Percentiles rank a stretch among this genome's conserved stretches.
phyloP scores from a whole-genome alignment of 2,113 vertebrate species.

The Pelodiscus sinensis region DNA sequence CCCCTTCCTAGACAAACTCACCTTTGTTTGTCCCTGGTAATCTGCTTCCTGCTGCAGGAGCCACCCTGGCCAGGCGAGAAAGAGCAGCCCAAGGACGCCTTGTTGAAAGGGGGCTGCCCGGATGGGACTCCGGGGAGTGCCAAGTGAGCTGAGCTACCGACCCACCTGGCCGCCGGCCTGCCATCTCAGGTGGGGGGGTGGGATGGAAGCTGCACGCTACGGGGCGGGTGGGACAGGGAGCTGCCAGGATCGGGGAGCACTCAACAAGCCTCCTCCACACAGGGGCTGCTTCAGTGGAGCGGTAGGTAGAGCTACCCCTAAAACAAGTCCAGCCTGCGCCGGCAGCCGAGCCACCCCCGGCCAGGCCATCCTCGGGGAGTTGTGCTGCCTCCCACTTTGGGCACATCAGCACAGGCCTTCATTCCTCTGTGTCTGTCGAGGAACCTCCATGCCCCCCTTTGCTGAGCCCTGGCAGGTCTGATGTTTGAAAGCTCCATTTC shows the following conservation, averaged over 20 bases:
- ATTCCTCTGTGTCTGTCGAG: fast-evolving
- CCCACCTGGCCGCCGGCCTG: fast-evolving
- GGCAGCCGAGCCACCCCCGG: neutral
- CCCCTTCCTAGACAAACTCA: constrained; percentile 35
- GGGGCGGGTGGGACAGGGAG: fast-evolving
- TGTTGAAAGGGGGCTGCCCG: neutral
- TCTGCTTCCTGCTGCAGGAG: constrained; percentile 44
- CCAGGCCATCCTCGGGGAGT: neutral
- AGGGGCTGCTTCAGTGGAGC: too few species aligned
- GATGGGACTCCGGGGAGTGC: neutral
- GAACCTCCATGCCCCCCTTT: neutral
- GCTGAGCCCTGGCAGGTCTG: neutral
- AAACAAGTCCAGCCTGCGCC: neutral
- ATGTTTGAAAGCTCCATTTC: too few species aligned
- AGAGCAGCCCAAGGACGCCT: constrained; percentile 56
- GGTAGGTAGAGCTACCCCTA: neutral
- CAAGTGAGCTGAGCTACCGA: neutral
- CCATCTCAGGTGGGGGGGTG: neutral
- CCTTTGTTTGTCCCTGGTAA: constrained; percentile 53
- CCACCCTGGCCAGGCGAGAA: neutral
- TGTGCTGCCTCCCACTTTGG: neutral
- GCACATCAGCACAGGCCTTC: neutral
- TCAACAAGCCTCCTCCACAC: neutral
- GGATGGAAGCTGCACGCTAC: fast-evolving
- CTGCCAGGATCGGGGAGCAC: fast-evolving